Base-by-base conservation (phyloP, 2,797 vertebrate genomes). In the Rhinoraja longicauda region DNA sequence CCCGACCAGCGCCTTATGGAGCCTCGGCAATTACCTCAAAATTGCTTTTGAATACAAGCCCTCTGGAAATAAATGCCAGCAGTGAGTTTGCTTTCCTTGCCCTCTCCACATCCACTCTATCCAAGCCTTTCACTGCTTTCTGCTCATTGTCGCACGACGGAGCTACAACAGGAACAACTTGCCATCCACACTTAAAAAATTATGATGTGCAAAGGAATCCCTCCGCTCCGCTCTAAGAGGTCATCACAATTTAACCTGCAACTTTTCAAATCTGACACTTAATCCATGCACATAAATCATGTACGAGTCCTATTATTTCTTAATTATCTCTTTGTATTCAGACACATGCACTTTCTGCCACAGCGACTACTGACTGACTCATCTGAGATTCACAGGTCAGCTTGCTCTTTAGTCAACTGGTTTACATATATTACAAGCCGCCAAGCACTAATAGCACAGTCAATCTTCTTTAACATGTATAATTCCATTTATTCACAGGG, bases 281-380 rank as follows among this genome's bases (percentile, higher is more conserved):
- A 92, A 95, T 94, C 95, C 94, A 93, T 94, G 95, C 94, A 94
- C 95, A 96, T 96, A 95, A 96, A 95, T 95, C 95, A 96, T 94
- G 93, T 93, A 94, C 93, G 94, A 95, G 94, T 94, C 94, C 95
- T 95, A 96, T 96, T 96, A 96, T 94, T 95, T 95, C 95, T 93
- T 95, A 94, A 95, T 96, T 95, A 95, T 94, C 93, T 93, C 62
- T 93, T 94, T 94, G 94, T 95, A 96, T 95, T 96, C n/a, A 57
- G 72, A 88, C 93, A 57, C 77, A 93, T 92, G 90, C 90, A 75
- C 72, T 75, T 73, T 75, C 70, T n/a, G 90, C 90, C 1, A 67
- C 90, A 26, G 19, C 70, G 93, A 86, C 90, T 93, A 91, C 73
- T 88, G 67, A 53, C 92, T 32, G 92, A 93, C 92, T 81, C 92